phyloP scores from a whole-genome alignment of 1,140 invertebrate genomes.

The Drosophila oshimai region DNA sequence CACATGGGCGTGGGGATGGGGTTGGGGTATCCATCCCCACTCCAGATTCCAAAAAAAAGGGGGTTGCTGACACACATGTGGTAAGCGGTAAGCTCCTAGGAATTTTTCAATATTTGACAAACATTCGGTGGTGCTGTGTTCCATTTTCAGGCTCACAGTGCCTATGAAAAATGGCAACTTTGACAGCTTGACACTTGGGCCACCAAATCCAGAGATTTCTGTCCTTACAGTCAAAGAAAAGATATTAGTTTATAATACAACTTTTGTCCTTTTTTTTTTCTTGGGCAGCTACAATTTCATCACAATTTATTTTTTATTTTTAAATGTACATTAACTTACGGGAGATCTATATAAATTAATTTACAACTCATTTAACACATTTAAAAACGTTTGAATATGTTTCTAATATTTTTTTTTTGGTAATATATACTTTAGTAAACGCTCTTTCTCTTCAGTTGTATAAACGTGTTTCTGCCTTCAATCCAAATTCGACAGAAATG shows the following conservation, averaged over 20 bases:
- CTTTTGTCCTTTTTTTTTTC: too few relatives aligned
- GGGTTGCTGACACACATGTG: constrained; percentile 43
- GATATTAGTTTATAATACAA: too few relatives aligned
- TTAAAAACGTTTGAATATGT: not conserved
- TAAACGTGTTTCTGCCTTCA: not conserved
- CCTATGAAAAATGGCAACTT: constrained; percentile 74
- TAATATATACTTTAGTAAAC: not conserved
- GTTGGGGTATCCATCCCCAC: too few relatives aligned
- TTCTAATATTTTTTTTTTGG: not conserved
- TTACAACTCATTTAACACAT: too few relatives aligned
- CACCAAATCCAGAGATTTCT: not conserved
- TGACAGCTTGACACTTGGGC: constrained; percentile 74
- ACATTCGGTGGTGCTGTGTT: constrained; percentile 26
- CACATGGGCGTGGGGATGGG: not conserved
- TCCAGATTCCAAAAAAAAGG: too few relatives aligned
- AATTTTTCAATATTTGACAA: constrained; percentile 79
- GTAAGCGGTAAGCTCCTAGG: constrained; percentile 49
- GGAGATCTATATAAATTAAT: too few relatives aligned
- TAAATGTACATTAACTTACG: too few relatives aligned
- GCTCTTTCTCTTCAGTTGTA: not conserved
- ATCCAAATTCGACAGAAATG: not conserved
- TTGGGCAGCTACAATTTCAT: too few relatives aligned
- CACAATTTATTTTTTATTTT: too few relatives aligned
- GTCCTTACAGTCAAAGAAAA: not conserved
- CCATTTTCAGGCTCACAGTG: constrained; percentile 5